Conservation (phyloP, 2,113 vertebrate genomes). For the Eublepharis macularius region DNA sequence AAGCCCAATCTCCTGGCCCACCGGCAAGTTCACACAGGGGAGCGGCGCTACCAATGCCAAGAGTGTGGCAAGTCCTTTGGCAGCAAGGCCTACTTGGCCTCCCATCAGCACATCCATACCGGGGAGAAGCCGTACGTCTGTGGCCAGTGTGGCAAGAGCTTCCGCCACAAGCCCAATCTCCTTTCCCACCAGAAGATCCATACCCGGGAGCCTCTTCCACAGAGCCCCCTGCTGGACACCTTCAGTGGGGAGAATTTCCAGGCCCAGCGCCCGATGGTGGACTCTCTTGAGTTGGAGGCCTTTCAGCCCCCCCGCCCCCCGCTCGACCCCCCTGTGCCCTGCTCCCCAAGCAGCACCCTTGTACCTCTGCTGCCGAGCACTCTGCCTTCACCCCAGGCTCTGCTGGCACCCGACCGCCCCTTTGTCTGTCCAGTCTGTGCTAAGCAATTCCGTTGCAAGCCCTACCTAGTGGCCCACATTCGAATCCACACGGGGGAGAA, state of each 20-base stretch:
- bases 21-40: constrained; percentile 55
- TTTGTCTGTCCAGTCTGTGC: constrained; percentile 20
- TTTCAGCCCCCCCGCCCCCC: not conserved
- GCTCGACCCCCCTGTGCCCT: not conserved
- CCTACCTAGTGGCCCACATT: constrained; percentile 28
- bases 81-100: constrained; percentile 23
- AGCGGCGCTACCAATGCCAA: constrained; percentile 24
- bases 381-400: constrained; percentile 75
- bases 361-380: constrained; percentile 52
- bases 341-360: not conserved
- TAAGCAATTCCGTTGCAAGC: constrained; percentile 21
- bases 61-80: constrained; percentile 30
- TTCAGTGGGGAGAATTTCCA: constrained; percentile 78
- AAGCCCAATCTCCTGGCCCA: constrained; percentile 41
- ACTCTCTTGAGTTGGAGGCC: constrained; percentile 63
- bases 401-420: constrained; percentile 51
- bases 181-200: constrained; percentile 33
- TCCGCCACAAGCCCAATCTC: constrained; percentile 28
- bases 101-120: constrained; percentile 25
- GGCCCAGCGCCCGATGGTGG: constrained; percentile 65
- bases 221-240: constrained; percentile 52
- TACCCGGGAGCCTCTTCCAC: constrained; percentile 70
- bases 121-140: constrained; percentile 20
- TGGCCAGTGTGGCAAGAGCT: constrained; percentile 28
- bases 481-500: constrained; percentile 36